Base-by-base conservation (phyloP, 2,797 vertebrate genomes). In the Acomys russatus region DNA sequence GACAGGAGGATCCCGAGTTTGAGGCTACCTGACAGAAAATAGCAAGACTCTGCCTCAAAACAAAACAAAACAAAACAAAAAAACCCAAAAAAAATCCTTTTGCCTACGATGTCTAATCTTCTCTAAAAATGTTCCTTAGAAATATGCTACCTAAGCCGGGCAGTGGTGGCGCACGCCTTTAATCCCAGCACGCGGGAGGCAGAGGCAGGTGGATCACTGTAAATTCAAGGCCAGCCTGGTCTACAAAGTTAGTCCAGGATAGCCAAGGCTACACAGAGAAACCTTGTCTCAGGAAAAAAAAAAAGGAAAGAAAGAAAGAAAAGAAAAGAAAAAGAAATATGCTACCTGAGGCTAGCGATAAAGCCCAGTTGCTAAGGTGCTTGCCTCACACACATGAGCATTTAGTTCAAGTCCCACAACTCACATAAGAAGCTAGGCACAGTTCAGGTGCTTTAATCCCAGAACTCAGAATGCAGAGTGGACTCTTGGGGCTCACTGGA, bases 111-210 rank as follows among this genome's bases (percentile, higher is more conserved):
- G 61, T 73, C 88, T 88, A 33, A 83, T 64, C 11, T 79, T 78
- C 20, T 5, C 22, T 77, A 15, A 56, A 95, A 90, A 76, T 84
- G 94, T 33, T 91, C 63, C 59, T 92, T 86, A 84, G 85, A 79
- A 78, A 6, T 92, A 11, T 59, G 0, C 89, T 83, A 78, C 54
- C 54, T 56, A n/a, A n/a, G 54, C 6, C 12, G 6, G 17, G 74
- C n/a, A n/a, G n/a, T n/a, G n/a, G n/a, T n/a, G n/a, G n/a, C n/a
- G n/a, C n/a, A n/a, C n/a, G n/a, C n/a, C n/a, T n/a, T n/a, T n/a
- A n/a, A n/a, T n/a, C n/a, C n/a, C n/a, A n/a, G n/a, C n/a, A n/a
- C n/a, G n/a, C n/a, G n/a, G n/a, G n/a, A n/a, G n/a, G n/a, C n/a
- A n/a, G n/a, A n/a, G n/a, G n/a, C n/a, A n/a, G n/a, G n/a, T n/a